Base-by-base conservation (phyloP, 1,140 invertebrate species). In the Cardiocondyla obscurior region DNA sequence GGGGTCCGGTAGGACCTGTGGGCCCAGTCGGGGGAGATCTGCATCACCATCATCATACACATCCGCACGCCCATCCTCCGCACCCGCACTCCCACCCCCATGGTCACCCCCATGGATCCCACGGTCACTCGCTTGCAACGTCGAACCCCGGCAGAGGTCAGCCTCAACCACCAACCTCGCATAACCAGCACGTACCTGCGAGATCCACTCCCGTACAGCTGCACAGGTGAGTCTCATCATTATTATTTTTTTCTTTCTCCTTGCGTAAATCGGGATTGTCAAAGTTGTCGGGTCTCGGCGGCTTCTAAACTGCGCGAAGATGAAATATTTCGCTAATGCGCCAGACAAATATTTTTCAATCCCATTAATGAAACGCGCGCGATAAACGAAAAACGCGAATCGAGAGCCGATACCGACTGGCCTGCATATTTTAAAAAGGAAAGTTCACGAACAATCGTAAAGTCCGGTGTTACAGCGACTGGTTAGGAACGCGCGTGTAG, bases 1-100 rank as follows among this genome's bases (percentile, higher is more conserved):
- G 57, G 57, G 57, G 57, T 60, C 57, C 57, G 86, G 93, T 92
- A 86, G 93, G 93, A 90, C 92, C 93, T 73, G 93, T 93, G 87
- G 92, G 92, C 62, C 91, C 92, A 49, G 90, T 91, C 72, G 90
- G 91, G 81, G 88, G 83, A 90, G 92, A 93, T 91, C 88, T 94
- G 88, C 93, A 94, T 90, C 93, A 93, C 86, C 92, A 93, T 92
- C 92, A 93, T 90, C 93, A 94, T 81, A 90, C 92, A 84, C 90
- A 91, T 84, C 86, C 90, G 89, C 92, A 93, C 90, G 90, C 91
- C 81, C 92, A 91, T 88, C 87, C 86, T 86, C 84, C 86, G 82
- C 93, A 93, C 90, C 92, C 93, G 88, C 92, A 93, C 89, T 89
- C 92, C 89, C 93, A 94, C 85, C 90, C 92, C 89, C 92, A 93